phyloP scores from a whole-genome alignment of 2,797 vertebrate species.

The Thamnophis elegans region DNA sequence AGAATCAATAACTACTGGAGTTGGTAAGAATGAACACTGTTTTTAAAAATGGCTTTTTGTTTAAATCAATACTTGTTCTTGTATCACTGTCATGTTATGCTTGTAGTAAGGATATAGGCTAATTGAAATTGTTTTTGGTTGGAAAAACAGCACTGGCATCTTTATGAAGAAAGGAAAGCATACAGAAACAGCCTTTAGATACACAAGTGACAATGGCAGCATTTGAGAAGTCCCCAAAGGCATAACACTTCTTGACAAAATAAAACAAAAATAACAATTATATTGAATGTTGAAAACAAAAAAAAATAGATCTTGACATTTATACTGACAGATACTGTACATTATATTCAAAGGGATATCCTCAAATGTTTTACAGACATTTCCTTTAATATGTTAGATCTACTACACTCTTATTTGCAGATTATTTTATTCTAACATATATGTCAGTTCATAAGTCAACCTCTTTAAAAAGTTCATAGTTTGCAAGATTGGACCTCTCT shows the following conservation, averaged over 20 bases:
- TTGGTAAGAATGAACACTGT: conserved; percentile 80
- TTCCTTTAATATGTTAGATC: background rate
- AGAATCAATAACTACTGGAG: conserved; percentile 77
- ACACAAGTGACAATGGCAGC: conserved; percentile 20
- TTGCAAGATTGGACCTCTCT: background rate
- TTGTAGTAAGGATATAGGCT: conserved; percentile 59
- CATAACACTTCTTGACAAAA: background rate
- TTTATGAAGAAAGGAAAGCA: conserved; percentile 43
- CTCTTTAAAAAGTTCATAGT: background rate
- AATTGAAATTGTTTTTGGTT: conserved; percentile 57
- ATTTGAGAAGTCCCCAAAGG: conserved; percentile 22
- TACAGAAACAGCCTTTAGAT: conserved; percentile 51
- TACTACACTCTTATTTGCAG: background rate
- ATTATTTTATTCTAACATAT: conserved; percentile 9
- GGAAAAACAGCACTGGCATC: conserved; percentile 12
- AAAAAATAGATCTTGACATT: conserved; percentile 15
- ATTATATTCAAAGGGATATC: background rate
- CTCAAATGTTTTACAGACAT: background rate
- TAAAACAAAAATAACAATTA: conserved; percentile 11
- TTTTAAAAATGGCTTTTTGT: conserved; percentile 66
- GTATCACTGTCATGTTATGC: conserved; percentile 64
- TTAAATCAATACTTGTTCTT: conserved; percentile 71
- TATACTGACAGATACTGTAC: background rate
- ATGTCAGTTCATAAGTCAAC: background rate
- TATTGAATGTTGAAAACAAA: background rate